Conservation (phyloP, 2,797 vertebrate genomes). For the Xenentodon cancila region DNA sequence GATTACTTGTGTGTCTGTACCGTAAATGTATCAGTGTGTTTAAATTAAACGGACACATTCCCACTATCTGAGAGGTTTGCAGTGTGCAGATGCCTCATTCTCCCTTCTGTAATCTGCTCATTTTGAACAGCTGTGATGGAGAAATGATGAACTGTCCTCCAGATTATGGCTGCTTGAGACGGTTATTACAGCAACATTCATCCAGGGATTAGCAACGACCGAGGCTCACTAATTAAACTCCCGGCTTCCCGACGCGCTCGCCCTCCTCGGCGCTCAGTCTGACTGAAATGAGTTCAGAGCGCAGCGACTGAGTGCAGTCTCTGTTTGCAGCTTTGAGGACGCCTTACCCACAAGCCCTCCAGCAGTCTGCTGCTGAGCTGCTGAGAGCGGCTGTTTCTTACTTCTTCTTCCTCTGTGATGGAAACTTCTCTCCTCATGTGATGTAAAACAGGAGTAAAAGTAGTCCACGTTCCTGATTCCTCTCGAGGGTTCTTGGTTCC, state of each 20-base stretch:
- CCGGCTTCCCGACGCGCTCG: constrained; percentile 19
- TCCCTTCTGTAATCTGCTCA: constrained; percentile 16
- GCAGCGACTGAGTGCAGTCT: constrained; percentile 9
- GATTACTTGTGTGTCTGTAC: too few relatives aligned
- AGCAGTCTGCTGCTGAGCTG: constrained; percentile 22
- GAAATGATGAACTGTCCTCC: constrained; percentile 26
- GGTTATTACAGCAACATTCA: constrained; percentile 53
- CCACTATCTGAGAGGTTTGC: not conserved
- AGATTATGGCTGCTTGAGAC: constrained; percentile 38
- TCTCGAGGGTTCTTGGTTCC: too few relatives aligned
- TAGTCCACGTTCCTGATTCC: not conserved
- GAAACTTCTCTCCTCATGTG: constrained; percentile 2
- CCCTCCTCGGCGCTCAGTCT: constrained; percentile 23
- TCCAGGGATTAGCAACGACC: constrained; percentile 54
- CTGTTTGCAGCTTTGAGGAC: constrained; percentile 28
- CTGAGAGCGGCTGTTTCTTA: constrained; percentile 9
- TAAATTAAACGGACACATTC: too few relatives aligned
- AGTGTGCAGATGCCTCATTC: not conserved
- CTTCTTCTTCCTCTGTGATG: constrained; percentile 2
- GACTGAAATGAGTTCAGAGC: constrained; percentile 45
- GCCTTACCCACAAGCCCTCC: constrained; percentile 12
- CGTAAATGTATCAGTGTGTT: too few relatives aligned
- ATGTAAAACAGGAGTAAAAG: constrained; percentile 11
- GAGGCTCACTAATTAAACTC: constrained; percentile 64
- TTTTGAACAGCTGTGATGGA: constrained; percentile 41